phyloP scores from a whole-genome alignment of 2,797 vertebrate species.

The Hydrocynus forskahlii region DNA sequence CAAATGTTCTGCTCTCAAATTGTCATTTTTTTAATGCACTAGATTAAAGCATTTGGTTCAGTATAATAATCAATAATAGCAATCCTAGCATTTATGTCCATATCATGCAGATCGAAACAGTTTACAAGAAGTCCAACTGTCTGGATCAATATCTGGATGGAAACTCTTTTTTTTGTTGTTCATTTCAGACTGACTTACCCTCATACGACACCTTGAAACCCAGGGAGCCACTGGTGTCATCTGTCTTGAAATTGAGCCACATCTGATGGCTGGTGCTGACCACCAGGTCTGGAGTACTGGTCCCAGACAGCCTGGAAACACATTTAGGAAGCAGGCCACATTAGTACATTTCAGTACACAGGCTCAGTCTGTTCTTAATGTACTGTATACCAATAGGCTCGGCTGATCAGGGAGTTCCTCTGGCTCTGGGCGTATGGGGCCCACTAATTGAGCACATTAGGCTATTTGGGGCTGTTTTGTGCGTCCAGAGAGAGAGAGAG shows the following conservation, averaged over 20 bases:
- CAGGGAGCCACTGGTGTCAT: slow-evolving; percentile 91
- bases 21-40: too few relatives aligned
- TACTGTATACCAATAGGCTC: slow-evolving; percentile 20
- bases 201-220: slow-evolving; percentile 97
- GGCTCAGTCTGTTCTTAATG: slow-evolving; percentile 7
- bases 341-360: neutral
- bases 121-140: too few relatives aligned
- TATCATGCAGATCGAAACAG: too few relatives aligned
- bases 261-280: slow-evolving; percentile 98
- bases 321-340: slow-evolving; percentile 2
- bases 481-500: slow-evolving; percentile 27
- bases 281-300: slow-evolving; percentile 93
- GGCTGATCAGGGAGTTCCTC: slow-evolving; percentile 33
- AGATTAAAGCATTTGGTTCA: too few relatives aligned
- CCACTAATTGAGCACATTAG: slow-evolving; percentile 57
- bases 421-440: slow-evolving; percentile 39
- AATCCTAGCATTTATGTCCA: too few relatives aligned
- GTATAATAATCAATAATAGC: too few relatives aligned
- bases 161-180: too few relatives aligned
- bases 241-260: slow-evolving; percentile 99
- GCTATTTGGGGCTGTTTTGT: slow-evolving; percentile 35
- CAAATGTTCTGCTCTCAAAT: too few relatives aligned
- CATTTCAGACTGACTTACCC: slow-evolving; percentile 76
- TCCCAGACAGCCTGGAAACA: slow-evolving; percentile 88
- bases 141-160: too few relatives aligned